Evolutionary conservation across 2,113 vertebrate genomes (phyloP), one percentile per base, ranked within the genome.

Genomic region (Tautogolabrus adspersus): DNA sequence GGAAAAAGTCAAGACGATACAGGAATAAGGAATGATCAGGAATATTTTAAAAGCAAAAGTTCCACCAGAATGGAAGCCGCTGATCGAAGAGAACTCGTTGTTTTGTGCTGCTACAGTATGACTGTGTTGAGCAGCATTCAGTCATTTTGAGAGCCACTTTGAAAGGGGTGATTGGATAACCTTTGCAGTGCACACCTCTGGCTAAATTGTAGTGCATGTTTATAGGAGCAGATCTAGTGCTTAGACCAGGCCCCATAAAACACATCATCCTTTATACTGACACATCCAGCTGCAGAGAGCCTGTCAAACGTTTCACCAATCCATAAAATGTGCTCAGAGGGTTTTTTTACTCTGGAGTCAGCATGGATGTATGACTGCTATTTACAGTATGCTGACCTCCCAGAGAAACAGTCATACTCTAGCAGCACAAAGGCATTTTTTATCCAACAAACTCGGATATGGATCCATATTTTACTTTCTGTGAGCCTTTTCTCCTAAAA

Each of bases 191-290:
- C 74, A 56, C 84, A 84, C 91, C 91, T 89, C 89, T 60, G 88
- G 88, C 89, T 83, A 89, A 88, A 91, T 87, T 88, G 87, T 89
- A 85, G 89, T 82, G 88, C 87, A 81, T 88, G 89, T 92, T 92
- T 91, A 91, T 88, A 88, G 85, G 78, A 79, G 66, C 69, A 80
- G 81, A 87, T 83, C 74, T 79, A 60, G 61, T 62, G 78, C 83
- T 79, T 62, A 23, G 74, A 77, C 87, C 84, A 58, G 46, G 66
- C 42, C 30, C 72, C 82, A 87, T 91, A 89, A 93, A 93, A 87
- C 85, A 88, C 82, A 81, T 77, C 78, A 88, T 91, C 87, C 84
- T 93, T 93, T 92, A 91, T 86, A 87, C 81, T 91, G 92, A 92
- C 91, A 89, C 74, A 79, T 82, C 72, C 56, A 73, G 82, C 82